These are phyloP conservation scores for Agonopterix heracliana DNA, from an alignment of 2,888 invertebrate species.

Conservation along the genomic window DNA sequence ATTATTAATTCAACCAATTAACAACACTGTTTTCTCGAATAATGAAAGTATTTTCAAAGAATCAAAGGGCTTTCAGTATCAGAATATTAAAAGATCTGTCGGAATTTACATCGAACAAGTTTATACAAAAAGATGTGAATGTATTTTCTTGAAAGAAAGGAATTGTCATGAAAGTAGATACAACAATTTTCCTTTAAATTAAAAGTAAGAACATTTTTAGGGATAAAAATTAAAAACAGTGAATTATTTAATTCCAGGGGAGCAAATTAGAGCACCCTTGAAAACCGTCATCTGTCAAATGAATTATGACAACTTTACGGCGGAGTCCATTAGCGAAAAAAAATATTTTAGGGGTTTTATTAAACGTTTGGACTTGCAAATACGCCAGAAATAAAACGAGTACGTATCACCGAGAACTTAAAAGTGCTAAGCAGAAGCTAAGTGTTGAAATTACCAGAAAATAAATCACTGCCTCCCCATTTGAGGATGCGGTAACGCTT, in stretches of 20 bases:
- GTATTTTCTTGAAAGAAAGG: not conserved
- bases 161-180: not conserved
- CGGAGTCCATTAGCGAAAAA: slow-evolving; percentile 42
- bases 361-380: slow-evolving; percentile 8
- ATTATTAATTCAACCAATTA: slow-evolving; percentile 58
- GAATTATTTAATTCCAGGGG: slow-evolving; percentile 38
- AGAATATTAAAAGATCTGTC: slow-evolving; percentile 20
- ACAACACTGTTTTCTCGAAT: slow-evolving; percentile 37
- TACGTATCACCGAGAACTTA: not conserved
- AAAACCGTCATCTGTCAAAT: slow-evolving; percentile 51
- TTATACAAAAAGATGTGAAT: not conserved
- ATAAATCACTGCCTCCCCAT: slow-evolving; percentile 15
- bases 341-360: slow-evolving; percentile 33
- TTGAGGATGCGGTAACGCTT: slow-evolving; percentile 20
- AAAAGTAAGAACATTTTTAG: slow-evolving; percentile 16
- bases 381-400: not conserved
- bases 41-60: slow-evolving; percentile 31
- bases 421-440: slow-evolving; percentile 2
- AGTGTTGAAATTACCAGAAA: slow-evolving; percentile 9
- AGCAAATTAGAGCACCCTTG: slow-evolving; percentile 41
- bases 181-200: not conserved
- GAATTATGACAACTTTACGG: slow-evolving; percentile 46
- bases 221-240: slow-evolving; percentile 37
- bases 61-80: slow-evolving; percentile 20
- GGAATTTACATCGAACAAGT: not conserved